Evolutionary conservation across 2,113 vertebrate species (phyloP), one percentile per base, ranked within the genome.

Genomic region (Dipodomys spectabilis): DNA sequence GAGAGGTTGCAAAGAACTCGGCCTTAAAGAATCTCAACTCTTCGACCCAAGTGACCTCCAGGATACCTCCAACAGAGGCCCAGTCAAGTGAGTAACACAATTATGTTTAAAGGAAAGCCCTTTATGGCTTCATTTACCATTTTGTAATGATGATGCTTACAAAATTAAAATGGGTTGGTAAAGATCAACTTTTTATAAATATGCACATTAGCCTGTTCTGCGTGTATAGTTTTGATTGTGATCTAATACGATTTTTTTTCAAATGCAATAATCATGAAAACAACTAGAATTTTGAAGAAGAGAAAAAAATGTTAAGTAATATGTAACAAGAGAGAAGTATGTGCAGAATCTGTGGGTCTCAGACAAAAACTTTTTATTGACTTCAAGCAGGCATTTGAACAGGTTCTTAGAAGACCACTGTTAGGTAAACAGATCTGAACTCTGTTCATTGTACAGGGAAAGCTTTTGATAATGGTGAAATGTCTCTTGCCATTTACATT

Each of bases 31-130:
- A 97, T 99, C 99, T 75, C 99, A 99, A 96, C 99, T 99, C 95
- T 99, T 99, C 98, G 99, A 99, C 96, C 99, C 99, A 1, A 99
- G 99, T 97, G 99, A 99, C 97, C 98, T 99, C 39, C 99, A 99
- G 97, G 99, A 99, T 96, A 97, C 98, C 1, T 98, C 99, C 15
- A 98, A 98, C 97, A 98, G 98, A 94, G 98, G 97, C 94, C 96
- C 98, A 12, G 64, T 98, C 98, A 99, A 98, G 99, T 99, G 98
- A 99, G 99, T 98, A 92, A 80, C 53, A 23, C 62, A 39, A 95
- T 94, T 94, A 90, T 80, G 90, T 60, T 68, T 78, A 82, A 82
- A 57, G 95, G 69, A 78, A 68, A 44, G 69, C 35, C 28, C 27
- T 83, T 9, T 80, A 60, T 81, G 67, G 86, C 90, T 92, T 74